Evolutionary conservation across 2,888 invertebrate species (phyloP), one percentile per base, ranked within the genome.

Genomic region (Drosophila falleni): DNA sequence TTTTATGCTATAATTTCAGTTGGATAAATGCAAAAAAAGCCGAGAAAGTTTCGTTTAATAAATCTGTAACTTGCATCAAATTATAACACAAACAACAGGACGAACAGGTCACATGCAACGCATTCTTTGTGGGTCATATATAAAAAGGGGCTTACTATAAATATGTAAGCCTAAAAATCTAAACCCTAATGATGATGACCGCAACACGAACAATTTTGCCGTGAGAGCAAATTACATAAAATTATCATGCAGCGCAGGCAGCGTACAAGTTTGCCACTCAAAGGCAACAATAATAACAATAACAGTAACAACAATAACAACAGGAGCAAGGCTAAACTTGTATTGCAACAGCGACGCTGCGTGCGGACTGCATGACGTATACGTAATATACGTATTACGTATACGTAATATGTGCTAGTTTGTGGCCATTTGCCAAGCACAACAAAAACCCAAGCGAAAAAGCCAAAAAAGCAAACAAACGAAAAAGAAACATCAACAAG

Each of bases 201-300:
- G 55, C 64, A 77, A 72, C 78, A 71, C 65, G 67, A 78, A 74
- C 66, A 67, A 67, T 60, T 64, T 60, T 70, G 77, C 69, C 64
- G 68, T 64, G 65, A 75, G 69, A 69, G 50, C 66, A 80, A 84
- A 89, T 86, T 86, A 89, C 80, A 89, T 86, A 76, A 89, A 89
- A 86, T 86, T 89, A 87, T 84, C 81, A 89, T 89, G 89, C 89
- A 76, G 87, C 62, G 72, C 77, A 81, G 74, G 81, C 87, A 77
- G 70, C 75, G 62, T 55, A 63, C 81, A 75, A 64, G 77, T 77
- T 78, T 77, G 83, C 87, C 83, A 78, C 82, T 75, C 53, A 58
- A 60, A 54, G 82, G 71, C 79, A 78, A 74, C 74, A 67, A n/a
- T 15, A 71, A 41, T 53, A 62, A 16, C 56, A 66, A 9, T 26